Evolutionary conservation across 2,888 invertebrate species (phyloP), one percentile per base, ranked within the genome.

Genomic region (Diarsia rubi): DNA sequence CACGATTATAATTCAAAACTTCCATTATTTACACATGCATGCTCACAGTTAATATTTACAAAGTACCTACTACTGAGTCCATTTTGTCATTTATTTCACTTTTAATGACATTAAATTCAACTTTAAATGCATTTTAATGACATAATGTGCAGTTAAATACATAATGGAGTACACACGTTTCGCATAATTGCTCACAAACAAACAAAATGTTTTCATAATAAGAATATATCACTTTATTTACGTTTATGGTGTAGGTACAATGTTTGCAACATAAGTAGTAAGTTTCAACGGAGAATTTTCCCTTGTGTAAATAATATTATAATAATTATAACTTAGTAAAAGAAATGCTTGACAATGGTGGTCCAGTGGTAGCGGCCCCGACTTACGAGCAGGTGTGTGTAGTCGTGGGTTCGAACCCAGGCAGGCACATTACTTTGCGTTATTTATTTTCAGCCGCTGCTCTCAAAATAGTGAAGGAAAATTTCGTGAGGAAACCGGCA

Each of bases 101-200:
- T 79, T 83, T 83, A 83, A 79, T 69, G 24, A 67, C 67, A 64
- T 52, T n/a, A n/a, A 71, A 52, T 60, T 66, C 59, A 63, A 31
- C 27, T 45, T 63, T 62, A 69, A 52, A 49, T 69, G 45, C 2
- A 59, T 64, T 79, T 83, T 83, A 83, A 79, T 69, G 24, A 67
- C 67, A 64, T 70, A 59, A 70, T 84, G 42, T 52, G 68, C 64
- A 66, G n/a, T 73, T 76, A 76, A 84, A 77, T 77, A 62, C 31
- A 1, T 69, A 76, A 82, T 69, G 67, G 31, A 21, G 8, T 21
- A 68, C 31, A 73, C 24, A n/a, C 59, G 70, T 47, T 84, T 27
- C 12, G 14, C 19, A 16, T 1, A 73, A 73, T 73, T 63, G 31
- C 62, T 42, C 12, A 47, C 21, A 67, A 70, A 79, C 19, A 44